Evolutionary conservation across 92 coral and sea anemone genomes (phyloP).

Genomic region (Actinernus sp.): DNA sequence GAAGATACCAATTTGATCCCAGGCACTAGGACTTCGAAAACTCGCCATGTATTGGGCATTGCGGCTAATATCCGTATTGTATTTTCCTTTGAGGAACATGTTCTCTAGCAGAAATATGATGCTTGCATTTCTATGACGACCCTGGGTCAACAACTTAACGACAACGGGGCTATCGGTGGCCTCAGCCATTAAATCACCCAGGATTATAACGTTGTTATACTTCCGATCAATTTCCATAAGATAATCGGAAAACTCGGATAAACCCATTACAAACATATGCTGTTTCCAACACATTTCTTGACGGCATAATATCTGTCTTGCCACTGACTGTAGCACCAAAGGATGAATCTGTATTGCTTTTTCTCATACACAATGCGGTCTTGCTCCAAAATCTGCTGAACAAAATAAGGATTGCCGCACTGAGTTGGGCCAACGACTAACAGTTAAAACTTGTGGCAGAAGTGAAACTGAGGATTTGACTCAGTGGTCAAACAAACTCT

Average conservation of each 20-base stretch:
- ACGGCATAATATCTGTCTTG: conserved; percentile 22
- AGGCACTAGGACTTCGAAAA: conserved; percentile 45
- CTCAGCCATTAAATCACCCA: conserved; percentile 47
- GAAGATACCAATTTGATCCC: no score
- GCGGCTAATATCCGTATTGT: no score
- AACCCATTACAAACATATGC: neutral
- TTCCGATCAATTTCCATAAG: conserved; percentile 5
- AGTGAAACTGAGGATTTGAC: no score
- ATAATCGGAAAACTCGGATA: conserved; percentile 6
- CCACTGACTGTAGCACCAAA: conserved; percentile 36
- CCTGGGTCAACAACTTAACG: no score
- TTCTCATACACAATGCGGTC: conserved; percentile 6
- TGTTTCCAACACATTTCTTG: no score
- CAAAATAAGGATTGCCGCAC: no score
- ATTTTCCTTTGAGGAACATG: conserved; percentile 34
- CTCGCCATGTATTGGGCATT: conserved; percentile 31
- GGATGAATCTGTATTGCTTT: conserved; percentile 3
- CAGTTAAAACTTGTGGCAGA: no score
- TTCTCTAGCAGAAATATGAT: conserved; percentile 20
- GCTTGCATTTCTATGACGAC: conserved; percentile 58
- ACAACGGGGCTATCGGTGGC: conserved; percentile 51
- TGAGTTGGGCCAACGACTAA: conserved; percentile 8
- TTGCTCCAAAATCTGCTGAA: conserved; percentile 1
- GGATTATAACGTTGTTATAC: conserved; percentile 31
- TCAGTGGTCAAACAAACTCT: no score